These are phyloP conservation scores for Caenorhabditis auriculariae DNA, from an alignment of 2,888 invertebrate genomes.

Conservation along the genomic window DNA sequence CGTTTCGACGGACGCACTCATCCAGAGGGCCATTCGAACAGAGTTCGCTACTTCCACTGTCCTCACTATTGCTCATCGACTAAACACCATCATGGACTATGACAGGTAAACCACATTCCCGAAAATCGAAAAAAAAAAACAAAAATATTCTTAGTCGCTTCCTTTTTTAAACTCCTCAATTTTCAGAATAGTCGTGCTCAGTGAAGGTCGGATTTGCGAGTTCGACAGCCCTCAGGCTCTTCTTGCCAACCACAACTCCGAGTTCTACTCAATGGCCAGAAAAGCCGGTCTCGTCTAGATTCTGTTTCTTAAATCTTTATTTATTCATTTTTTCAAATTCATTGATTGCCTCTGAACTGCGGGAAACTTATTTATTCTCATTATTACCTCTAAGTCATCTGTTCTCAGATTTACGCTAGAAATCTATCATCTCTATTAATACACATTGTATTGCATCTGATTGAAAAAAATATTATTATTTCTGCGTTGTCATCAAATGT, in stretches of 20 bases:
- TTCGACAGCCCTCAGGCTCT: slow-evolving; percentile 64
- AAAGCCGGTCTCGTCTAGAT: slow-evolving; percentile 56
- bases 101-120: slow-evolving; percentile 65
- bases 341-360: no score
- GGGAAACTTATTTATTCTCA: no score
- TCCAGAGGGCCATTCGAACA: slow-evolving; percentile 67
- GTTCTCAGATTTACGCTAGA: no score
- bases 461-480: no score
- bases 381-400: no score
- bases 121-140: slow-evolving; percentile 47
- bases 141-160: neutral
- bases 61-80: slow-evolving; percentile 86
- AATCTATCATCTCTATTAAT: no score
- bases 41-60: slow-evolving; percentile 86
- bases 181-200: slow-evolving; percentile 65
- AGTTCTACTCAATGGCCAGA: slow-evolving; percentile 65
- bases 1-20: slow-evolving; percentile 68
- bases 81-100: slow-evolving; percentile 89
- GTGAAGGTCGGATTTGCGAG: slow-evolving; percentile 65
- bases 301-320: neutral
- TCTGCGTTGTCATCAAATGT: no score
- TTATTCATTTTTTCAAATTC: no score
- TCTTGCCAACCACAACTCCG: slow-evolving; percentile 58
- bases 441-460: no score
- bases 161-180: neutral